Conservation (phyloP, 2,888 invertebrate genomes). For the Phymatocera aterrima region DNA sequence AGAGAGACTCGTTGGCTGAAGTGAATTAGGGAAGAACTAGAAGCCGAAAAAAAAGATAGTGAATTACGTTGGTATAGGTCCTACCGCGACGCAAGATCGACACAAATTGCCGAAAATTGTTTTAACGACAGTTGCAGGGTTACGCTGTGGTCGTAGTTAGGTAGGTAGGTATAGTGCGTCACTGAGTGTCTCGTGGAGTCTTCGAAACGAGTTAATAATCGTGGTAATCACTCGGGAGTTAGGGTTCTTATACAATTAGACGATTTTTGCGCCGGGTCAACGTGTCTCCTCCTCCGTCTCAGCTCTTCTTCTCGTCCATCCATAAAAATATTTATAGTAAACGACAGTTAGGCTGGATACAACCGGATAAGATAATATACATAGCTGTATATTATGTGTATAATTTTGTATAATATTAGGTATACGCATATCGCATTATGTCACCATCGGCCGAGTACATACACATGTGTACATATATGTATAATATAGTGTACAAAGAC, state of each 20-base stretch:
- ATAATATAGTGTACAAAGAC: too few relatives aligned
- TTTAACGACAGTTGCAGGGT: slow-evolving; percentile 27
- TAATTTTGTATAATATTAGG: not conserved
- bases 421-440: too few relatives aligned
- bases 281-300: not conserved
- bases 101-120: slow-evolving; percentile 39
- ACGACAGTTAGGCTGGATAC: not conserved
- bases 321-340: not conserved
- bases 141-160: not conserved
- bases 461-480: too few relatives aligned
- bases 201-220: slow-evolving; percentile 39
- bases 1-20: not conserved
- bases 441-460: too few relatives aligned
- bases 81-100: slow-evolving; percentile 37
- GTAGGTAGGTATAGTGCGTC: not conserved
- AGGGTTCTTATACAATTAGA: not conserved
- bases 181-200: not conserved
- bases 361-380: not conserved
- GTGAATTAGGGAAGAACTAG: not conserved
- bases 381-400: not conserved
- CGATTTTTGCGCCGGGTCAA: slow-evolving; percentile 30
- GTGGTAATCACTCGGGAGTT: slow-evolving; percentile 16
- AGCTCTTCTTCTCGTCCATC: not conserved
- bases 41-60: not conserved
- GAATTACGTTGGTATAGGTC: slow-evolving; percentile 35